A percentile compares a stretch with the other conserved stretches of the same genome.
These are phyloP conservation scores for Engystomops pustulosus DNA, from an alignment of 2,113 vertebrate genomes.

Conservation along the genomic window DNA sequence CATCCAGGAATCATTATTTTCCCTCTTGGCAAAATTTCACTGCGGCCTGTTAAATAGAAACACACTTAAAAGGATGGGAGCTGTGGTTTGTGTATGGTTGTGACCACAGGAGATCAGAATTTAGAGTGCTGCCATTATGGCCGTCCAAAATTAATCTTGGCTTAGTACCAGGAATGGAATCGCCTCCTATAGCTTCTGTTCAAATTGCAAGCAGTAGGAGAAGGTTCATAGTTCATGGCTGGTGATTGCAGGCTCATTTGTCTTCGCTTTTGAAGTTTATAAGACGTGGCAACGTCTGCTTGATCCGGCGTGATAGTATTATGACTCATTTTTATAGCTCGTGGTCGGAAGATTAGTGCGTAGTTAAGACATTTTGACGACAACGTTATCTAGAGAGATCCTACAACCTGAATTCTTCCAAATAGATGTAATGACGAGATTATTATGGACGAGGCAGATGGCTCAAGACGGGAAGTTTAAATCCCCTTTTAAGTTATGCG, in stretches of 20 bases:
- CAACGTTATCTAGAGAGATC: neutral
- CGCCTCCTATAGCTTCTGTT: conserved; percentile 68
- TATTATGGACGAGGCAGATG: neutral
- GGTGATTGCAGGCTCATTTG: conserved; percentile 64
- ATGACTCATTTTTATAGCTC: conserved; percentile 31
- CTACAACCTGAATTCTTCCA: neutral
- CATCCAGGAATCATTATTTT: conserved; percentile 50
- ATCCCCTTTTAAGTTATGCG: neutral
- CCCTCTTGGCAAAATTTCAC: conserved; percentile 50
- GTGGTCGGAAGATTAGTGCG: neutral
- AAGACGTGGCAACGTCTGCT: conserved; percentile 62
- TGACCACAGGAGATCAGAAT: conserved; percentile 66
- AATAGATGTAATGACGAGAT: neutral
- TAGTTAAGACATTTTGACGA: neutral
- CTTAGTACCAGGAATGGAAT: conserved; percentile 66
- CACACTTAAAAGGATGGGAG: conserved; percentile 42
- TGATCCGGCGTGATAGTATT: conserved; percentile 27
- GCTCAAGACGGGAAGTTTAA: neutral
- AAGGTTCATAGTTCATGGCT: conserved; percentile 71
- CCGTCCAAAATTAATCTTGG: conserved; percentile 71
- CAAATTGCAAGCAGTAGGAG: conserved; percentile 73
- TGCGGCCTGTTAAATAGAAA: conserved; percentile 46
- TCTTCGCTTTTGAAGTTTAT: conserved; percentile 67
- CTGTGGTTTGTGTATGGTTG: conserved; percentile 36
- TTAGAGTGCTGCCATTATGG: conserved; percentile 36